A percentile compares a stretch with the other conserved stretches of the same genome.
These are phyloP conservation scores for Apostichopus parvimensis DNA, from an alignment of 35 echinoderm and acorn worm species.

Conservation along the genomic window DNA sequence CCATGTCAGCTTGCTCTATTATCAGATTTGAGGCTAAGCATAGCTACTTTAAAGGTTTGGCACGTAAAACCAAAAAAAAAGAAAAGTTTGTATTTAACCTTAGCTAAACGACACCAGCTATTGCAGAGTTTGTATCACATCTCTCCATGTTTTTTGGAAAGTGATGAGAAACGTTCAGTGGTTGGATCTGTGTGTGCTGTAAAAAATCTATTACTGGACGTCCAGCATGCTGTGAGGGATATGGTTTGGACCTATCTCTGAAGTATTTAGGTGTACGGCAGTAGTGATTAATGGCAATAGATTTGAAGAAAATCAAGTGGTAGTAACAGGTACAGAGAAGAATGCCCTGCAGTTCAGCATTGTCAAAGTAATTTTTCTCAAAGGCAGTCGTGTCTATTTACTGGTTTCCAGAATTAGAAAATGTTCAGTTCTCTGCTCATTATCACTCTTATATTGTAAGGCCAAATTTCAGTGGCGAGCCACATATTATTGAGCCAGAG, in stretches of 20 bases:
- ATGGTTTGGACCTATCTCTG: not conserved
- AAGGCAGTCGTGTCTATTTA: not conserved
- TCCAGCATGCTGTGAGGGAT: not conserved
- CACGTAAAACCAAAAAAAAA: slow-evolving; percentile 24
- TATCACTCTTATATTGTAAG: slow-evolving; percentile 2
- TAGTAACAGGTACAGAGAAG: not conserved
- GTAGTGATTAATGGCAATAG: not conserved
- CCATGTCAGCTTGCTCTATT: slow-evolving; percentile 18
- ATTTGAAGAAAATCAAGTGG: not conserved
- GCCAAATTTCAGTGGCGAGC: not conserved
- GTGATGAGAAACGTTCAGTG: not conserved
- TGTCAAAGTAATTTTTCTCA: not conserved
- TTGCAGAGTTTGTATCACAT: slow-evolving; percentile 14
- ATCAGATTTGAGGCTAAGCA: slow-evolving; percentile 24
- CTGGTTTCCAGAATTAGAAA: slow-evolving; percentile 1
- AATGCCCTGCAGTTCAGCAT: not conserved
- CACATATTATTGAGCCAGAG: too few species aligned
- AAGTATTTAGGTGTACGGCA: not conserved
- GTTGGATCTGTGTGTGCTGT: not conserved
- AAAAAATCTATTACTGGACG: not conserved
- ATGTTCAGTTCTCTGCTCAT: not conserved
- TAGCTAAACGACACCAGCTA: slow-evolving; percentile 31
- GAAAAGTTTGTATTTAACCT: slow-evolving; percentile 2
- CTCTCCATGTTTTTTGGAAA: slow-evolving; percentile 3
- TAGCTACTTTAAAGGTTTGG: slow-evolving; percentile 33